These are phyloP conservation scores for Lepisosteus osseus DNA, from an alignment of 2,113 vertebrate genomes.

Conservation along the genomic window DNA sequence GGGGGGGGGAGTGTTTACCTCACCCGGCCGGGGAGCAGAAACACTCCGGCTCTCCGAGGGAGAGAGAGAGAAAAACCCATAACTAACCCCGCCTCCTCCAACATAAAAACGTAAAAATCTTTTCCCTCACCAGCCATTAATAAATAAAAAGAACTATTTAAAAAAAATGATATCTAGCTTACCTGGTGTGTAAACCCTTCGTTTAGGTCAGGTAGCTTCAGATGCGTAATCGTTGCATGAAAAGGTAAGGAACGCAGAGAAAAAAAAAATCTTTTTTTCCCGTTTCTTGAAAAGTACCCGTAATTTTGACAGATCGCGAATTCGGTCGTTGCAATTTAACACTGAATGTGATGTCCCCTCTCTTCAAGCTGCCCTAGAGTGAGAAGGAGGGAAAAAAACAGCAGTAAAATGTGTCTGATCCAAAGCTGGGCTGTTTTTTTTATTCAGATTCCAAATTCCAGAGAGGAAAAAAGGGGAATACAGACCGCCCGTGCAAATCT, in stretches of 20 bases:
- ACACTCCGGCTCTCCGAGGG: constrained; percentile 8
- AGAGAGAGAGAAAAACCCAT: too few species aligned
- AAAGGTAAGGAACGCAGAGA: constrained; percentile 38
- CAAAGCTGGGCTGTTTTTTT: too few species aligned
- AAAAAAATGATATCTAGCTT: constrained; percentile 20
- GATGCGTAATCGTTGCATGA: constrained; percentile 50
- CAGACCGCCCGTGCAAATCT: not conserved
- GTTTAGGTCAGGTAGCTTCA: constrained; percentile 60
- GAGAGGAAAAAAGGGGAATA: not conserved
- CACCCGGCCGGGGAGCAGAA: constrained; percentile 7
- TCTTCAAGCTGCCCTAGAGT: too few species aligned
- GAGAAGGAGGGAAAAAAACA: too few species aligned
- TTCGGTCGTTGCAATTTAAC: constrained; percentile 42
- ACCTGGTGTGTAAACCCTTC: constrained; percentile 50
- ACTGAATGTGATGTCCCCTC: too few species aligned
- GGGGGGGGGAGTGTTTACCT: too few species aligned
- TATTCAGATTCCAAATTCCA: not conserved
- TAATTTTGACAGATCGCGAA: constrained; percentile 61
- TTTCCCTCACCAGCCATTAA: too few species aligned
- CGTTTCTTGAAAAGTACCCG: constrained; percentile 67
- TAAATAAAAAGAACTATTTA: too few species aligned
- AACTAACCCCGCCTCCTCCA: too few species aligned
- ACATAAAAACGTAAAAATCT: too few species aligned
- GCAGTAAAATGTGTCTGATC: too few species aligned
- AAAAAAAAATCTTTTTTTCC: constrained; percentile 28